These are phyloP conservation scores for Maniola jurtina DNA, from an alignment of 1,140 invertebrate species.

Conservation along the genomic window DNA sequence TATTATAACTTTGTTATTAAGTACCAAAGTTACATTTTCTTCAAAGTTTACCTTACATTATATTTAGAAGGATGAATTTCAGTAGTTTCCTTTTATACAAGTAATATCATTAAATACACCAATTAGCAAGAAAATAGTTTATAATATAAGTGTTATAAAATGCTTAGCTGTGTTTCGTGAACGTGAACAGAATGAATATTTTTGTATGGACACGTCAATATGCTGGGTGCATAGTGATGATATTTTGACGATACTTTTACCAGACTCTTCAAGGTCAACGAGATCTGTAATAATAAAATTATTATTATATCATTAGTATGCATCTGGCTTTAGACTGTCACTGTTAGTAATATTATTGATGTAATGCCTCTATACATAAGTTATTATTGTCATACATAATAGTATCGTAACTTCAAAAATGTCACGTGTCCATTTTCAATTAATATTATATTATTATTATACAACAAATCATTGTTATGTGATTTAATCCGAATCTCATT, in stretches of 20 bases:
- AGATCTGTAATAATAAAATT: neutral
- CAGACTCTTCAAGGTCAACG: neutral
- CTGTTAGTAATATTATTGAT: constrained; percentile 18
- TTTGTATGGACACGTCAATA: constrained; percentile 60
- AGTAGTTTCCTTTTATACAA: constrained; percentile 25
- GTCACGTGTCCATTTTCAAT: constrained; percentile 20
- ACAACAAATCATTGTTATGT: constrained; percentile 22
- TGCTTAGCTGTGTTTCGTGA: constrained; percentile 63
- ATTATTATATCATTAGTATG: constrained; percentile 1
- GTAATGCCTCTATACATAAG: constrained; percentile 19
- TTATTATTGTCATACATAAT: constrained; percentile 18
- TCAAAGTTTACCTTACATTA: constrained; percentile 31
- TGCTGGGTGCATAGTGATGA: constrained; percentile 8
- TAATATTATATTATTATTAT: constrained; percentile 6
- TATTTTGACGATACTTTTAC: neutral
- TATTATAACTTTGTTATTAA: constrained; percentile 55
- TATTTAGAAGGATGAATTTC: constrained; percentile 9
- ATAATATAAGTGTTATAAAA: constrained; percentile 39
- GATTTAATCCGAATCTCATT: constrained; percentile 25
- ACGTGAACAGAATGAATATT: constrained; percentile 71
- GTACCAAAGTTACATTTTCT: constrained; percentile 50
- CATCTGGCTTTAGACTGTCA: constrained; percentile 15
- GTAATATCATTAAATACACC: constrained; percentile 23
- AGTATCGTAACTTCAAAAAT: constrained; percentile 18
- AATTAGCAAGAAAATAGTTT: constrained; percentile 26